Conservation (phyloP, 1,140 invertebrate genomes). For the Drosophila erecta region DNA sequence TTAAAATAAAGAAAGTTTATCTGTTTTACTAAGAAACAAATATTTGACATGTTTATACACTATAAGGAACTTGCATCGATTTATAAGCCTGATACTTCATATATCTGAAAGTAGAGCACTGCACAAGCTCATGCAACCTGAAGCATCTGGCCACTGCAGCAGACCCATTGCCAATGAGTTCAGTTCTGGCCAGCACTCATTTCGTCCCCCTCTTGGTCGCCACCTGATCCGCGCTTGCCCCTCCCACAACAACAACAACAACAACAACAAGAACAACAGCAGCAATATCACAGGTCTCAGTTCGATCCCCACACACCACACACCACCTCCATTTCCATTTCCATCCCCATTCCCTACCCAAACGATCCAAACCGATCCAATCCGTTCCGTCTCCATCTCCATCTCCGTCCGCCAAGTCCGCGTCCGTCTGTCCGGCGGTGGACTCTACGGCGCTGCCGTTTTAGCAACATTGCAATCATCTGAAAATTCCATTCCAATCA, state of each 20-base stretch:
- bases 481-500: constrained; percentile 84
- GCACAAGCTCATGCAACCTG: not conserved
- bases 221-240: not conserved
- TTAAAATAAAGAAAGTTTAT: too few species aligned
- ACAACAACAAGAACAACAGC: constrained; percentile 7
- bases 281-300: constrained; percentile 21
- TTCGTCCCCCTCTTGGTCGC: constrained; percentile 1
- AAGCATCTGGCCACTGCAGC: constrained; percentile 11
- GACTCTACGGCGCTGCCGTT: constrained; percentile 75
- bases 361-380: constrained; percentile 6
- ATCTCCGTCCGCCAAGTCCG: constrained; percentile 22
- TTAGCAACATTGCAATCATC: constrained; percentile 83
- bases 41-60: too few species aligned
- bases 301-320: constrained; percentile 16
- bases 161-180: constrained; percentile 47
- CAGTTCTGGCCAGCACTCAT: constrained; percentile 33
- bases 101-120: constrained; percentile 4
- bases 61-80: too few species aligned
- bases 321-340: constrained; percentile 3
- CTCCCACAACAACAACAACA: constrained; percentile 26
- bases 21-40: too few species aligned
- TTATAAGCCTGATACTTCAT: too few species aligned
- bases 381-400: constrained; percentile 24
- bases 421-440: constrained; percentile 22
- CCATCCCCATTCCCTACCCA: constrained; percentile 9